Conservation (phyloP, 92 coral and sea anemone species). For the Siderastrea radians region DNA sequence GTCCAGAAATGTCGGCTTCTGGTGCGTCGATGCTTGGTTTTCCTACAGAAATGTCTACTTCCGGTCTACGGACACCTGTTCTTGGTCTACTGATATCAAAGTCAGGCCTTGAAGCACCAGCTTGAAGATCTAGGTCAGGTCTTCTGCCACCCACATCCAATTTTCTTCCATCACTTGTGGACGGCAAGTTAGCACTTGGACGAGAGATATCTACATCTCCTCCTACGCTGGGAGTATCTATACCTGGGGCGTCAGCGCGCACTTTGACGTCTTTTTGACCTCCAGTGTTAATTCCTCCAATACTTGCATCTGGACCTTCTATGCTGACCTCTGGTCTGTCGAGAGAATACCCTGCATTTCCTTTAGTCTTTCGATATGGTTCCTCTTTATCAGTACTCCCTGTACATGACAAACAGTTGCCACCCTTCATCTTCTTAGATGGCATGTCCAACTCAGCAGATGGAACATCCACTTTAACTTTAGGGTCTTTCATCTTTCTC, state of each 20-base stretch:
- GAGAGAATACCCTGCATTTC: not conserved
- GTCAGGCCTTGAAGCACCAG: not conserved
- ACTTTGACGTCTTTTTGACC: not conserved
- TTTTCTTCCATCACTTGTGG: not conserved
- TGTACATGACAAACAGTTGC: constrained; percentile 34
- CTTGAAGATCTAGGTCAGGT: not conserved
- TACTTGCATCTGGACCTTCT: not conserved
- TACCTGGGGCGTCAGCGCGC: not conserved
- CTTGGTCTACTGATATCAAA: constrained; percentile 31
- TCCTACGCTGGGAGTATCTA: not conserved
- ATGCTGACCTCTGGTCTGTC: not conserved
- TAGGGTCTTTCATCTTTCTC: not conserved
- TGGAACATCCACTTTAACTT: not conserved
- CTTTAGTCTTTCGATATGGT: constrained; percentile 21
- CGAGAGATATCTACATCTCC: not conserved
- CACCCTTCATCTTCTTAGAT: constrained; percentile 16
- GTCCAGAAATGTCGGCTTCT: constrained; percentile 17
- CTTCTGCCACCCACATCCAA: not conserved
- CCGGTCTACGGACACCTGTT: not conserved
- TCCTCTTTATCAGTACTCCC: constrained; percentile 23
- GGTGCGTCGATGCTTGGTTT: constrained; percentile 1
- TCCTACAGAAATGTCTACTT: not conserved
- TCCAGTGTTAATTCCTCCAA: not conserved
- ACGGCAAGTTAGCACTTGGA: not conserved
- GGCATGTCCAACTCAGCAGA: constrained; percentile 2